These are phyloP conservation scores for Astatoreochromis straeleni DNA, from an alignment of 2,113 vertebrate species.

Conservation along the genomic window DNA sequence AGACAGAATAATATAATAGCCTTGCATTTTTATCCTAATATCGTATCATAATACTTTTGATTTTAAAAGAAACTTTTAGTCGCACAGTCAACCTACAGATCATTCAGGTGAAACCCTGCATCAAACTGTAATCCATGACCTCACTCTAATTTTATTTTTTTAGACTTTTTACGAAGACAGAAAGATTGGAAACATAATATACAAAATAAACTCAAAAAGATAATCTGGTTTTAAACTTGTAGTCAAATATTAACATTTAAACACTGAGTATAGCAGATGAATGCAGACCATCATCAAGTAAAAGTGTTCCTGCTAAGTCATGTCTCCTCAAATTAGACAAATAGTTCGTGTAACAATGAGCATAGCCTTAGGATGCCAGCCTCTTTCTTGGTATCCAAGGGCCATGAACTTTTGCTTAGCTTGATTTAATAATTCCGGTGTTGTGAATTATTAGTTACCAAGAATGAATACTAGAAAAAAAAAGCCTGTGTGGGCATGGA, in stretches of 20 bases:
- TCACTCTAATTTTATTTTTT: not conserved
- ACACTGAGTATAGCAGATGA: not conserved
- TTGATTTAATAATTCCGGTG: not conserved
- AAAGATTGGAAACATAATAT: not conserved
- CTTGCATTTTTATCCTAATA: not conserved
- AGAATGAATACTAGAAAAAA: not conserved
- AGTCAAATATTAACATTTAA: not conserved
- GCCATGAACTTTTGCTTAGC: not conserved
- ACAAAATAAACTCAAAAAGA: not conserved
- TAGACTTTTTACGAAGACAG: not conserved
- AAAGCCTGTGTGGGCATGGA: not conserved
- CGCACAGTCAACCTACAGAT: not conserved
- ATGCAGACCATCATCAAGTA: not conserved
- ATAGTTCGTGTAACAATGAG: accelerated
- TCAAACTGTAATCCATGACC: not conserved
- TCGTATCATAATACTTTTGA: not conserved
- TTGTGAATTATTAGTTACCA: not conserved
- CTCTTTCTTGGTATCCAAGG: not conserved
- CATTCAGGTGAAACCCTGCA: not conserved
- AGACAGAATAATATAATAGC: not conserved
- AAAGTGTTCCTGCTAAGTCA: not conserved
- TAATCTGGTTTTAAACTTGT: not conserved
- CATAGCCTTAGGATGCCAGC: not conserved
- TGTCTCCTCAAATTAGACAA: not conserved
- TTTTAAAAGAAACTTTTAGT: not conserved